Conservation (phyloP, 2,797 vertebrate genomes). For the Mus caroli region DNA sequence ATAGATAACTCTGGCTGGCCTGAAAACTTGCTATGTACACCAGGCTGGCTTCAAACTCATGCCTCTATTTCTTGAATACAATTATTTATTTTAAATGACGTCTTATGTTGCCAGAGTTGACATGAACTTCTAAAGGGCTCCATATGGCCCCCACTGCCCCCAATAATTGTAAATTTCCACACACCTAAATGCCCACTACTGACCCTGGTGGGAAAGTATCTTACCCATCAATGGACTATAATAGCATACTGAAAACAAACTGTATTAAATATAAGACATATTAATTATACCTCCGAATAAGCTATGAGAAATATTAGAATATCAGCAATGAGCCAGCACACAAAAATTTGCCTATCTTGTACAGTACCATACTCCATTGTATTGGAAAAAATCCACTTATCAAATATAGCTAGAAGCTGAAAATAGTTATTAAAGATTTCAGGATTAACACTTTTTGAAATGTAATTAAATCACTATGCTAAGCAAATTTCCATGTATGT, state of each 20-base stretch:
- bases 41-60: not conserved
- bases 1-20: not conserved
- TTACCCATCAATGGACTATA: not conserved
- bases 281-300: slow-evolving; percentile 23
- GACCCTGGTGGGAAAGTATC: not conserved
- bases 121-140: not conserved
- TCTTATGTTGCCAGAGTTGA: not conserved
- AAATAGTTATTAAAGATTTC: slow-evolving; percentile 39
- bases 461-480: not conserved
- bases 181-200: not conserved
- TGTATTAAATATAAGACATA: slow-evolving; percentile 28
- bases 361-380: not conserved
- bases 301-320: slow-evolving; percentile 42
- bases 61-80: not conserved
- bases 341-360: slow-evolving; percentile 4
- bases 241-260: slow-evolving; percentile 27
- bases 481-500: slow-evolving; percentile 25
- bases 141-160: not conserved
- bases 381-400: slow-evolving; percentile 30
- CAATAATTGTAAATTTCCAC: not conserved
- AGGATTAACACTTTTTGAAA: not conserved
- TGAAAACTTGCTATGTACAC: not conserved
- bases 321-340: not conserved
- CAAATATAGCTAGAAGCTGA: slow-evolving; percentile 28
- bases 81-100: not conserved